Evolutionary conservation across 2,113 vertebrate species (phyloP).

Genomic region (Thunnus thynnus): DNA sequence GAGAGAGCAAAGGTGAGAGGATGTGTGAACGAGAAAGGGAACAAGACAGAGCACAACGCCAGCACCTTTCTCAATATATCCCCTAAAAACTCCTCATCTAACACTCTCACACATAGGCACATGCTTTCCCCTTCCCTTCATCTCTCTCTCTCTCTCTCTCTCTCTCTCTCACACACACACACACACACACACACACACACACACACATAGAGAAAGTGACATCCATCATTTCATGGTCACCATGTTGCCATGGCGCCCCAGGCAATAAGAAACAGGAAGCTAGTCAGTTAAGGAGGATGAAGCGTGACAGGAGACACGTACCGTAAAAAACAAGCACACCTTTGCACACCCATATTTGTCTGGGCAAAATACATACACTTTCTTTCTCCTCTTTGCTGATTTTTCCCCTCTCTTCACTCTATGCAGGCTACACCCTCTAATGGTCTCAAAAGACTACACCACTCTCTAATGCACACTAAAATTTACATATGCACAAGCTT

Average conservation of each 20-base stretch:
- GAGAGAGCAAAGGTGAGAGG: not conserved
- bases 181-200: conserved; percentile 18
- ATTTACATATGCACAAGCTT: conserved; percentile 9
- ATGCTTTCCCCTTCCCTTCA: not conserved
- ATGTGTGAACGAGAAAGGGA: conserved; percentile 27
- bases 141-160: not conserved
- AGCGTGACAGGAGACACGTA: conserved; percentile 26
- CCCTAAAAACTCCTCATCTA: conserved; percentile 24
- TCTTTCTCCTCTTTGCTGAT: not conserved
- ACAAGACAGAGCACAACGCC: not conserved
- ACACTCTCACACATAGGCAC: conserved; percentile 12
- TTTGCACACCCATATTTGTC: not conserved
- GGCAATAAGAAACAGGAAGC: conserved; percentile 37
- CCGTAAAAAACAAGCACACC: not conserved
- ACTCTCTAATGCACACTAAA: not conserved
- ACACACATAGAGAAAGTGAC: conserved; percentile 10
- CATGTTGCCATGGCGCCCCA: conserved; percentile 48
- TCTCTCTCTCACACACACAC: too few relatives aligned
- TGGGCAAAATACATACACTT: not conserved
- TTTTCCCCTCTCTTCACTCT: not conserved
- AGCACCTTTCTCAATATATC: conserved; percentile 18
- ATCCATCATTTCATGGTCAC: conserved; percentile 60
- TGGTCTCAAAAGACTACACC: conserved; percentile 1
- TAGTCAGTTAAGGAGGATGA: conserved; percentile 40
- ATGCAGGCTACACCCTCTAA: not conserved